A percentile compares a stretch with the other conserved stretches of the same genome.
phyloP scores from a whole-genome alignment of 2,888 invertebrate species.

The Caenorhabditis becei region DNA sequence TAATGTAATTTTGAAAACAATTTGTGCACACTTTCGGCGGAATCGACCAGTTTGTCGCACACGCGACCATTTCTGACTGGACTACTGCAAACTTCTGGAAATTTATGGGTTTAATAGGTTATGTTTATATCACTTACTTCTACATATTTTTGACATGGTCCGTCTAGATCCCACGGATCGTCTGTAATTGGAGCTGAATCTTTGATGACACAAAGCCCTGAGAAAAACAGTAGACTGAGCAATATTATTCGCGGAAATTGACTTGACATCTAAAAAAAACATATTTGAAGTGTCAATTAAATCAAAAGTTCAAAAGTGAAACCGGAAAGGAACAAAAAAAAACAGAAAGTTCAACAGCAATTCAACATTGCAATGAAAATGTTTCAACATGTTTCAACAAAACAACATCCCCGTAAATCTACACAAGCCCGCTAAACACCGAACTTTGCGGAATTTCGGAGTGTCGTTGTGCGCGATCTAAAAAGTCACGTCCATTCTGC shows the following conservation, averaged over 20 bases:
- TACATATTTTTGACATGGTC: slow-evolving; percentile 76
- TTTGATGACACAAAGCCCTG: slow-evolving; percentile 6
- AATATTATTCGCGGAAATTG: slow-evolving; percentile 11
- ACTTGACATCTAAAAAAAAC: slow-evolving; percentile 8
- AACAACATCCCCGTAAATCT: slow-evolving; percentile 21
- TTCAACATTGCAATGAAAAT: background rate
- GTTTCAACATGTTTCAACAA: background rate
- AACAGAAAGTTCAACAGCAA: background rate
- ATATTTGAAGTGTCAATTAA: too few relatives aligned
- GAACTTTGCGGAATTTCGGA: slow-evolving; percentile 32
- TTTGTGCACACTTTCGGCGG: slow-evolving; percentile 81
- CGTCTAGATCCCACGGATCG: slow-evolving; percentile 77
- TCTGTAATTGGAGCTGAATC: slow-evolving; percentile 51
- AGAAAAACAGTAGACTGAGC: slow-evolving; percentile 1
- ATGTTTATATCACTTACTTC: slow-evolving; percentile 65
- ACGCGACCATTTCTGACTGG: slow-evolving; percentile 74
- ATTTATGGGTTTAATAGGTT: background rate
- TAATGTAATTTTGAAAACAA: slow-evolving; percentile 76
- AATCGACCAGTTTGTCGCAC: slow-evolving; percentile 78
- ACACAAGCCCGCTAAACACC: slow-evolving; percentile 29
- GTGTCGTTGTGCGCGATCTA: slow-evolving; percentile 36
- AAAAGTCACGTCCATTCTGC: slow-evolving; percentile 59
- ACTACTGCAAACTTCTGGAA: slow-evolving; percentile 68
- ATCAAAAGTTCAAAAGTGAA: slow-evolving; percentile 12
- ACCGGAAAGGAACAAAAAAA: slow-evolving; percentile 3